These are phyloP conservation scores for Cathartes aura DNA, from an alignment of 2,113 vertebrate species.

Conservation along the genomic window DNA sequence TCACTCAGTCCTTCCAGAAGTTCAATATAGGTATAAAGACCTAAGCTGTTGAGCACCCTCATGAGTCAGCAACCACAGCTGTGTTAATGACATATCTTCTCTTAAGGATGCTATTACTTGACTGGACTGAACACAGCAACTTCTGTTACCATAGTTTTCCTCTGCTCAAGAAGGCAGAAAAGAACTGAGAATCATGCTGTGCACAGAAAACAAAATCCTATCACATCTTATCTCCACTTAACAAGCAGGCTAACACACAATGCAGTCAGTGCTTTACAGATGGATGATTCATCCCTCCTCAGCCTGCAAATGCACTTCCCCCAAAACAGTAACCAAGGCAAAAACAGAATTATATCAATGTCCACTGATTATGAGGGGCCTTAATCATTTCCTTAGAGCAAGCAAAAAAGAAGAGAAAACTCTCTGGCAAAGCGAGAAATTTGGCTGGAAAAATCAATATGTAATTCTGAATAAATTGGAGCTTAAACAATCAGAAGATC, in stretches of 20 bases:
- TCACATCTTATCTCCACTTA: neutral
- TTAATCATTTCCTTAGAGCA: neutral
- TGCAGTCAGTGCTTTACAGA: neutral
- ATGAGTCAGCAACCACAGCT: neutral
- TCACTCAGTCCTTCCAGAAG: neutral
- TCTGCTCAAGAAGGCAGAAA: neutral
- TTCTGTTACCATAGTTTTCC: neutral
- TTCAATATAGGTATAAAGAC: neutral
- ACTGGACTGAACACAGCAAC: neutral
- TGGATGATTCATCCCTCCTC: neutral
- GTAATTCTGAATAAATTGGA: neutral
- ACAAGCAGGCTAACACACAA: neutral
- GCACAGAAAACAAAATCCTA: neutral
- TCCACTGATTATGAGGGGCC: neutral
- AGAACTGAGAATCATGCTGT: neutral
- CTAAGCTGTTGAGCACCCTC: neutral
- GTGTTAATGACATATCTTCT: neutral
- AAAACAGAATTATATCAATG: neutral
- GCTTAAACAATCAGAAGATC: neutral
- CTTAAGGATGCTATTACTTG: neutral
- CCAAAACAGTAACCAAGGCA: neutral
- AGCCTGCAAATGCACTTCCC: neutral
- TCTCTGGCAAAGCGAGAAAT: neutral
- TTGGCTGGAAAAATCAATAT: neutral
- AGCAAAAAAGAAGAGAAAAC: neutral